phyloP scores from a whole-genome alignment of 2,113 vertebrate species.

The Argyrosomus japonicus region DNA sequence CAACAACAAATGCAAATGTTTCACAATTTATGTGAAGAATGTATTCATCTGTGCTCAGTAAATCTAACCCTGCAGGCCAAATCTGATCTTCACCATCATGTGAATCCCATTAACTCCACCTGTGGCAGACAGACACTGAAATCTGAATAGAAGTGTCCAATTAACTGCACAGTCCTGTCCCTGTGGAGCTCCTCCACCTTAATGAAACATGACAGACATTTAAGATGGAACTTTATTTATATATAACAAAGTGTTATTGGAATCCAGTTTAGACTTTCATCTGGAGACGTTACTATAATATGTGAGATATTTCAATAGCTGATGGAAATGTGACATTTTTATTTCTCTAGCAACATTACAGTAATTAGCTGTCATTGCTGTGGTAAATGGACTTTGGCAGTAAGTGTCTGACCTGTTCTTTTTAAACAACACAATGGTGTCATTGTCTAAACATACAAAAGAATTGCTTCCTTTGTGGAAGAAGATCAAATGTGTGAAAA shows the following conservation, averaged over 20 bases:
- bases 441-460: no score
- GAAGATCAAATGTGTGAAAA: not conserved
- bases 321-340: no score
- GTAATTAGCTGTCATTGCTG: no score
- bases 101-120: conserved; percentile 19
- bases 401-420: no score
- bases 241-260: not conserved
- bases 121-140: not conserved
- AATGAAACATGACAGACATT: not conserved
- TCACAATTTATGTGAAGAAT: conserved; percentile 13
- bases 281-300: not conserved
- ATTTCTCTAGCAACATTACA: no score
- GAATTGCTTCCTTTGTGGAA: not conserved
- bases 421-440: no score
- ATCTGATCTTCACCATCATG: conserved; percentile 23
- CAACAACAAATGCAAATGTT: conserved; percentile 33
- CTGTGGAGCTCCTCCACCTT: not conserved
- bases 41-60: conserved; percentile 15
- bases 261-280: not conserved
- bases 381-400: no score
- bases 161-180: not conserved
- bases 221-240: conserved; percentile 6
- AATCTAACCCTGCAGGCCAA: conserved; percentile 30
- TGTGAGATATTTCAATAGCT: not conserved
- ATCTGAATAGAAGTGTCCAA: conserved; percentile 4